Conservation (phyloP, 2,888 invertebrate genomes). For the Aelia acuminata region DNA sequence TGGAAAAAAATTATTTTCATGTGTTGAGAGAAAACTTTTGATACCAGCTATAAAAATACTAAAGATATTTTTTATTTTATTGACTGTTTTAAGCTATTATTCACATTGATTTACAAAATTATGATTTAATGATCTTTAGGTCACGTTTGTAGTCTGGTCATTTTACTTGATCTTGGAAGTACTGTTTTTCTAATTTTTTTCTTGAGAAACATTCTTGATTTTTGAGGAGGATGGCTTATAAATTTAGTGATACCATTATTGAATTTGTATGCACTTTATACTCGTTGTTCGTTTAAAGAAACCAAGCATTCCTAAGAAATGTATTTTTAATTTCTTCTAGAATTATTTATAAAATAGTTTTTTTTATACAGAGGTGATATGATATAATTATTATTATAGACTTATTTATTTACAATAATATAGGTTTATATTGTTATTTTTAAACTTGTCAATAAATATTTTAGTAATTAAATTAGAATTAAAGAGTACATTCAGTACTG, state of each 20-base stretch:
- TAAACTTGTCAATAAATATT: constrained; percentile 25
- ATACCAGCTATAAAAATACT: constrained; percentile 43
- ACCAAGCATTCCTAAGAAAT: constrained; percentile 28
- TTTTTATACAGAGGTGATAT: constrained; percentile 42
- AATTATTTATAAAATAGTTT: background rate
- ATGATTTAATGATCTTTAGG: background rate
- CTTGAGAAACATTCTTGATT: background rate
- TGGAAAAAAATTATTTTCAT: constrained; percentile 48
- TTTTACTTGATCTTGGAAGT: constrained; percentile 21
- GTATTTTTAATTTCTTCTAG: constrained; percentile 13
- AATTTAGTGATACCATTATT: background rate
- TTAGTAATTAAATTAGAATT: constrained; percentile 6
- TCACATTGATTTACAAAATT: background rate
- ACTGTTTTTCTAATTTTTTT: background rate
- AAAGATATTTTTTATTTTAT: constrained; percentile 29
- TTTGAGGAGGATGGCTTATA: background rate
- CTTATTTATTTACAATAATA: constrained; percentile 45
- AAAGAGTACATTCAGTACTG: background rate
- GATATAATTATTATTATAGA: constrained; percentile 33
- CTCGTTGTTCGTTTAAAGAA: background rate
- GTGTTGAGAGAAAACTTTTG: constrained; percentile 40
- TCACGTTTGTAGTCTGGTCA: background rate
- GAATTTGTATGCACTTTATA: background rate
- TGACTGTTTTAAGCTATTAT: background rate
- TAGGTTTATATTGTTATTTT: constrained; percentile 48